Evolutionary conservation across 2,888 invertebrate species (phyloP).

Genomic region (Clivina fossor): DNA sequence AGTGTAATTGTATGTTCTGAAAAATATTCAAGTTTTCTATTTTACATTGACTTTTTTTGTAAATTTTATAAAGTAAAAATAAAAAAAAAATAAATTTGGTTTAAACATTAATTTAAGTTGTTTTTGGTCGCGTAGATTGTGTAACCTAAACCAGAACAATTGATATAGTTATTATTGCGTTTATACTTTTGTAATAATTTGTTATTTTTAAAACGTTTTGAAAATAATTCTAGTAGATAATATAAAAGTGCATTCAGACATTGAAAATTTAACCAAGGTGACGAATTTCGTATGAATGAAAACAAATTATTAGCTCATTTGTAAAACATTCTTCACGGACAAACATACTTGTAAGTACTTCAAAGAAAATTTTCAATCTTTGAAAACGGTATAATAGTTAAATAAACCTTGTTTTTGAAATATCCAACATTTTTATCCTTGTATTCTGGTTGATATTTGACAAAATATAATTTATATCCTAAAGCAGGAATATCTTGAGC

Average conservation of each 20-base stretch:
- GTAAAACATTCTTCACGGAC: too few relatives aligned
- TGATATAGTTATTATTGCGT: too few relatives aligned
- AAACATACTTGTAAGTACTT: too few relatives aligned
- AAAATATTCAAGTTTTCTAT: neutral
- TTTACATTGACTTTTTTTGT: neutral
- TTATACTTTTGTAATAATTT: too few relatives aligned
- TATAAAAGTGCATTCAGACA: too few relatives aligned
- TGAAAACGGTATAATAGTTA: neutral
- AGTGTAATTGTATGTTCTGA: neutral
- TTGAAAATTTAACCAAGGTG: too few relatives aligned
- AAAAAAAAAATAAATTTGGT: neutral
- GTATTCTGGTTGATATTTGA: neutral
- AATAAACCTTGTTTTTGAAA: neutral
- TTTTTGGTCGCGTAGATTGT: neutral
- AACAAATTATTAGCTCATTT: too few relatives aligned
- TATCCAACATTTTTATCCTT: too few relatives aligned
- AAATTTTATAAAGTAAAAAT: neutral
- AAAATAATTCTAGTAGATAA: too few relatives aligned
- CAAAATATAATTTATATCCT: constrained; percentile 63
- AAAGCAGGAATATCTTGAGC: constrained; percentile 66
- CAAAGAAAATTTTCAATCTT: neutral
- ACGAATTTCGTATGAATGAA: too few relatives aligned
- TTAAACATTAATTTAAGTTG: neutral
- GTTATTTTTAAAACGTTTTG: too few relatives aligned
- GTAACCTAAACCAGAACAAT: too few relatives aligned